These are phyloP conservation scores for Pituophis catenifer DNA, from an alignment of 2,113 vertebrate species.

Conservation along the genomic window DNA sequence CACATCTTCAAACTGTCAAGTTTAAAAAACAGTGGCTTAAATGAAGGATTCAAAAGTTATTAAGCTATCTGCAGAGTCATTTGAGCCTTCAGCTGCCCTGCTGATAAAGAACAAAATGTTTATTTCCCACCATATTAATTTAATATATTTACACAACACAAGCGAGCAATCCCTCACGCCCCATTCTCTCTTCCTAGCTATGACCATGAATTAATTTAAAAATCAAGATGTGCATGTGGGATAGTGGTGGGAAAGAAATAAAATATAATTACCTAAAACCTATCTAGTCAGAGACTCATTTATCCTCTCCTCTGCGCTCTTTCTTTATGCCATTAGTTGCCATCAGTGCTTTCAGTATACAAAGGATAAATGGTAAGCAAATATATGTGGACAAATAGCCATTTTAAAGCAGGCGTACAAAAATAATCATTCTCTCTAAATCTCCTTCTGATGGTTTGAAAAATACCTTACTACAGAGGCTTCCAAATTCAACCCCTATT, in stretches of 20 bases:
- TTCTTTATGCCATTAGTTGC: background rate
- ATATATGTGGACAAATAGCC: background rate
- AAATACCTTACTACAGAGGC: background rate
- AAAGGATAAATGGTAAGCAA: background rate
- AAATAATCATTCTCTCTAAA: background rate
- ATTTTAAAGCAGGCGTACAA: background rate
- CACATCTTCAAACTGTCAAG: background rate
- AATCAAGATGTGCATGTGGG: background rate
- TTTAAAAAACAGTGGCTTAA: background rate
- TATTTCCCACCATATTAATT: background rate
- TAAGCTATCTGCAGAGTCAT: constrained; percentile 8
- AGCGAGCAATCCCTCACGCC: background rate
- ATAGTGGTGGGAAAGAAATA: background rate
- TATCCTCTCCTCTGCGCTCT: background rate
- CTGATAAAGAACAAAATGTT: background rate
- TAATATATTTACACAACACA: background rate
- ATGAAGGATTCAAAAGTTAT: background rate
- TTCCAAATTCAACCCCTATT: background rate
- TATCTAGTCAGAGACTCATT: background rate
- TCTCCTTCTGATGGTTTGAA: background rate
- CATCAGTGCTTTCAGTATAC: background rate
- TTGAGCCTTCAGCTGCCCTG: background rate
- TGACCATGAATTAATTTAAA: background rate
- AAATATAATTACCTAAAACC: background rate
- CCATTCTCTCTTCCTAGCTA: background rate